Evolutionary conservation across 2,888 invertebrate species (phyloP).

Genomic region (Capitulum mitella): DNA sequence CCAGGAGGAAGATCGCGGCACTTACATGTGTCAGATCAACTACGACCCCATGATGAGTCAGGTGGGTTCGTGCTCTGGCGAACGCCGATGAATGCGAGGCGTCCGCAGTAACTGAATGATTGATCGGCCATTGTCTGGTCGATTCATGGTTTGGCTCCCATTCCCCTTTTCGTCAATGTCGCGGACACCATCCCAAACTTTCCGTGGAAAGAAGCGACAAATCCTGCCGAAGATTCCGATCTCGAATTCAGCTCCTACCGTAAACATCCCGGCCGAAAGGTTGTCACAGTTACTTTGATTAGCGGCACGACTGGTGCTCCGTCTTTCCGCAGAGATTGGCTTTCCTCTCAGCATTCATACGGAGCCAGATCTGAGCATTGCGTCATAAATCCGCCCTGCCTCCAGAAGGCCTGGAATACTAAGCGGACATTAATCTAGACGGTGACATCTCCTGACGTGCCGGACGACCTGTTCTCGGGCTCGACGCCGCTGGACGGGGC

Average conservation of each 20-base stretch:
- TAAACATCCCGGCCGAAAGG: too few species aligned
- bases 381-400: not conserved
- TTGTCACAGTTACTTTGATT: not conserved
- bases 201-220: too few species aligned
- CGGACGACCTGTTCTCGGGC: not conserved
- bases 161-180: too few species aligned
- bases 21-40: constrained; percentile 92
- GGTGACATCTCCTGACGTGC: not conserved
- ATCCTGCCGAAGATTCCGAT: too few species aligned
- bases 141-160: too few species aligned
- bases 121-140: too few species aligned
- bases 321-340: not conserved
- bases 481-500: too few species aligned
- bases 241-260: too few species aligned
- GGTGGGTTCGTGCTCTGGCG: too few species aligned
- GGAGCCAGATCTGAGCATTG: not conserved
- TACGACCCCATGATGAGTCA: constrained; percentile 92
- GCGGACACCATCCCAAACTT: too few species aligned
- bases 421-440: not conserved
- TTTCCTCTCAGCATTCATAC: not conserved
- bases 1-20: constrained; percentile 79
- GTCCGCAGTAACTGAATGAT: too few species aligned
- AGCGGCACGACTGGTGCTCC: not conserved
- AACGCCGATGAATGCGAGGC: too few species aligned
- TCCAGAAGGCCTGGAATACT: not conserved